These are phyloP conservation scores for Pyrgilauda ruficollis DNA, from an alignment of 2,113 vertebrate species.

Conservation along the genomic window DNA sequence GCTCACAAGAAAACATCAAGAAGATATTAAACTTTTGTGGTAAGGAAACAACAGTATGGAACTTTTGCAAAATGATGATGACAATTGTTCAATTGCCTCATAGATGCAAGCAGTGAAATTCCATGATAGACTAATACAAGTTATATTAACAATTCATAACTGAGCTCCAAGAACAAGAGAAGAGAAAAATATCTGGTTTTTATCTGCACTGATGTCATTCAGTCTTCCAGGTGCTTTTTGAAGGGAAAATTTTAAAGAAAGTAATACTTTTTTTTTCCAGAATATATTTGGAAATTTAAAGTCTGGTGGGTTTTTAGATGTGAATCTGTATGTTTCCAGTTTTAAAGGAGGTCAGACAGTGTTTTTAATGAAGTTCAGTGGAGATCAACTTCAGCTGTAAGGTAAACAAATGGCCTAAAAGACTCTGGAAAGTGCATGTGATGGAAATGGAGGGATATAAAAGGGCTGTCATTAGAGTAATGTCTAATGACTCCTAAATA, in stretches of 20 bases:
- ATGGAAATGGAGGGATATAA: neutral
- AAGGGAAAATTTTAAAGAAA: neutral
- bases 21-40: too few relatives aligned
- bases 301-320: fast-evolving
- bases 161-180: neutral
- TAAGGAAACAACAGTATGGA: too few relatives aligned
- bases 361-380: neutral
- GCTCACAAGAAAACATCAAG: too few relatives aligned
- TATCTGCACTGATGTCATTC: neutral
- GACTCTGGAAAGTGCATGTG: neutral
- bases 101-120: neutral
- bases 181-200: neutral
- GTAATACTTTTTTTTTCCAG: neutral
- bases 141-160: neutral
- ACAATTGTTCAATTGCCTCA: neutral
- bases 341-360: neutral
- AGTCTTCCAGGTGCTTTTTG: neutral
- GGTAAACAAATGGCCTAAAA: neutral
- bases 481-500: neutral
- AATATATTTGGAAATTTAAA: neutral
- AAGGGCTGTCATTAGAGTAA: neutral
- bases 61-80: too few relatives aligned
- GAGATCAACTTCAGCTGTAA: neutral
- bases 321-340: neutral
- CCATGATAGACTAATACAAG: neutral